phyloP scores from a whole-genome alignment of 2,888 invertebrate species.

The Andrena hattorfiana region DNA sequence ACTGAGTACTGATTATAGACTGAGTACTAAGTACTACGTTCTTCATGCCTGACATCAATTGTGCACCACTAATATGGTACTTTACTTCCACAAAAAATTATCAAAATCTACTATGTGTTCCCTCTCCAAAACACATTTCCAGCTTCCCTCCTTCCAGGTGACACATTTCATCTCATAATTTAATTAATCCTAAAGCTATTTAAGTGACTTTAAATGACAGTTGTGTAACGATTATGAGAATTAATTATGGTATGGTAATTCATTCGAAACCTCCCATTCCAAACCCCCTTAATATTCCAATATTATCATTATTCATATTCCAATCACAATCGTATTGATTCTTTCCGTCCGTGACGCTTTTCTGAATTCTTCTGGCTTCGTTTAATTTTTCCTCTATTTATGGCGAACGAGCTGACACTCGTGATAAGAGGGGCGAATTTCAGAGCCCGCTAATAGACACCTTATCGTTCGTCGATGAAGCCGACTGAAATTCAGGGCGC shows the following conservation, averaged over 20 bases:
- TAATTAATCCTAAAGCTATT: background rate
- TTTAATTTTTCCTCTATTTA: background rate
- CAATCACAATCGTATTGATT: background rate
- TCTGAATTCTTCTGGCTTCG: background rate
- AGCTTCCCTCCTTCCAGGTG: background rate
- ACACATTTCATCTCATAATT: background rate
- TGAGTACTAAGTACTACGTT: too few relatives aligned
- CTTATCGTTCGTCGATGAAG: conserved; percentile 36
- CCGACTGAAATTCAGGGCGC: conserved; percentile 36
- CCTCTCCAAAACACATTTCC: too few relatives aligned
- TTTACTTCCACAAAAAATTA: too few relatives aligned
- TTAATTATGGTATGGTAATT: background rate
- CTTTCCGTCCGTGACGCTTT: background rate
- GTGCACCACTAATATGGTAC: too few relatives aligned
- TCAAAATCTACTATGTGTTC: too few relatives aligned
- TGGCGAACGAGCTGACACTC: background rate
- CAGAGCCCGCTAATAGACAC: conserved; percentile 17
- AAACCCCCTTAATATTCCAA: background rate
- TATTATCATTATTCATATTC: background rate
- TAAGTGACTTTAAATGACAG: background rate
- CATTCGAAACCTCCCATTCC: background rate
- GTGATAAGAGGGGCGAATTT: background rate
- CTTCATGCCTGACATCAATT: too few relatives aligned
- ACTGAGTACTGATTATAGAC: too few relatives aligned
- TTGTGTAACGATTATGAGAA: background rate